Base-by-base conservation (phyloP, 2,888 invertebrate species). In the Tenodera sinensis region DNA sequence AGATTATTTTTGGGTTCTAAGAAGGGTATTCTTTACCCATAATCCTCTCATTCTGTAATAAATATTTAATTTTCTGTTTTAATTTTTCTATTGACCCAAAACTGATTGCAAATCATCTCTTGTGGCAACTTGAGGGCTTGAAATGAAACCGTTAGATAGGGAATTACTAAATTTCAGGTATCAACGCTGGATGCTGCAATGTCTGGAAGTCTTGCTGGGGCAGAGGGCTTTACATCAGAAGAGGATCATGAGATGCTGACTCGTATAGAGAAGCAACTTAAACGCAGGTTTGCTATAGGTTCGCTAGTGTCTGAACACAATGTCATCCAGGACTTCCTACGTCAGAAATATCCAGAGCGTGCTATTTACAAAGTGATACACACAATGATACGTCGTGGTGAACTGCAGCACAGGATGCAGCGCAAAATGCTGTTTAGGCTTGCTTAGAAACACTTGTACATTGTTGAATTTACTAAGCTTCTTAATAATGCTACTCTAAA, bases 201-300 rank as follows among this genome's bases (percentile, higher is more conserved):
- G 95, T 97, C 98, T 2, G 99, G 99, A 84, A 97, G 96, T 92
- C 94, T 99, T 89, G 96, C 98, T 90, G 98, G 98, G 85, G 98
- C 97, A n/a, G 99, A 99, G 95, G 99, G 99, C 14, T 99, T 99
- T 93, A 98, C 99, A 0, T 96, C 98, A 0, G 97, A 98, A 92
- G 98, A 98, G 93, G 99, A 99, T 93, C 98, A 98, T 92, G 98
- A 99, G 92, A 96, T 96, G 93, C 93, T 99, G 81, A 95, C 95
- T 83, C 96, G 98, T 9, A 97, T 99, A 91, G 99, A 99, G 93
- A 98, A 97, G 92, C 99, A 99, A 93, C 93, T 99, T 90, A 99
- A 99, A 93, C 95, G 97, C 89, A 95, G 99, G 90, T 99, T 99
- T 93, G 97, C 98, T 0, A 97, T 99, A 91, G 99, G 99, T n/a